Base-by-base conservation (phyloP, 35 echinoderm and acorn worm species). In the Anneissia japonica region DNA sequence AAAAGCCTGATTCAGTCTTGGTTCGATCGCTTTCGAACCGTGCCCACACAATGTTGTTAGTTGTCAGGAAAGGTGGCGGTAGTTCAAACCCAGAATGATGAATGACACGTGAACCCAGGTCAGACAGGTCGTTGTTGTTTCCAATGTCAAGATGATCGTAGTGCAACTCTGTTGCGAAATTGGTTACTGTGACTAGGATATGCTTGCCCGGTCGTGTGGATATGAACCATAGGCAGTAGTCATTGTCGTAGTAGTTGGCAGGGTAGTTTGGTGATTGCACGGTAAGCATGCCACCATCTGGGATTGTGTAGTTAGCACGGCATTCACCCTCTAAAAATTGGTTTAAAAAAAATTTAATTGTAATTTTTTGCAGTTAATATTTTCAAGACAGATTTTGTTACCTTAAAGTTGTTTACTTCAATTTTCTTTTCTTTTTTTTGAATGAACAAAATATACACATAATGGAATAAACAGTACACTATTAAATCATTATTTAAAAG, bases 231-330 rank as follows among this genome's bases (percentile, higher is more conserved):
- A 82, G 86, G 37, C 96, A 99, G 40, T 85, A 89, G 6, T 91
- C 92, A 55, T 99, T 99, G 92, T 91, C 93, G 38, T 85, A 89
- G 79, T 99, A 99, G 75, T 99, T 93, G 26, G 51, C 81, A 6
- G 96, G 96, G 81, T 86, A 92, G 85, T 84, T 86, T 28, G 96
- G 96, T 0, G 92, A 92, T n/a, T 76, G 38, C 11, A 97, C 82
- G 26, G 51, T 76, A 0, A 89, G 41, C 10, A 79, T 23, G 31
- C 87, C 85, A 46, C 90, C 46, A 26, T 79, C 84, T 72, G 90
- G 94, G 34, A 97, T 64, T 33, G 83, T 97, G 84, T 86, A 92
- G 75, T 97, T 92, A 33, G 90, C 79, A 39, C 35, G 35, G 23
- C 79, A 81, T 0, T 10, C 79, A 39, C 35, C 35, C 36, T 37